phyloP scores from a whole-genome alignment of 2,113 vertebrate genomes.

The Caranx ignobilis region DNA sequence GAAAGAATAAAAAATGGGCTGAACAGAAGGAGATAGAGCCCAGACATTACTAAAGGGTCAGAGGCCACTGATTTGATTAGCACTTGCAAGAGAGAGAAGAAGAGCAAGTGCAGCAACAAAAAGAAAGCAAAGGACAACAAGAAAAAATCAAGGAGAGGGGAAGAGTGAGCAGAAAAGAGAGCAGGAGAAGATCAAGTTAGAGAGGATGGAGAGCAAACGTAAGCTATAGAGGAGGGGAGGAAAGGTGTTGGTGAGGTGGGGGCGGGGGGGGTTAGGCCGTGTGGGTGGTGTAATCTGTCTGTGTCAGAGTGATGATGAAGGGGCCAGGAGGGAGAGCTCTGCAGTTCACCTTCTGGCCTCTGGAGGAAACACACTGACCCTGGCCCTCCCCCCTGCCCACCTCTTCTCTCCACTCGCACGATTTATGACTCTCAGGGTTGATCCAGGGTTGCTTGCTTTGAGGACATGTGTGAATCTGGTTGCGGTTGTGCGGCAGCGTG shows the following conservation, averaged over 20 bases:
- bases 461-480: conserved; percentile 55
- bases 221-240: conserved; percentile 36
- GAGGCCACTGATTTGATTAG: conserved; percentile 75
- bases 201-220: conserved; percentile 37
- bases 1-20: conserved; percentile 32
- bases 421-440: conserved; percentile 73
- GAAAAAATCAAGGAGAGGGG: conserved; percentile 2
- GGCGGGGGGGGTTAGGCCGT: conserved; percentile 10
- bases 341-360: conserved; percentile 82
- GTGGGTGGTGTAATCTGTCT: conserved; percentile 79
- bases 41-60: conserved; percentile 54
- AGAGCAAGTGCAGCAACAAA: background rate
- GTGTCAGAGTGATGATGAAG: conserved; percentile 81
- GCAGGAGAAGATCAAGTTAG: conserved; percentile 65
- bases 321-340: conserved; percentile 76
- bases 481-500: background rate
- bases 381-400: conserved; percentile 65
- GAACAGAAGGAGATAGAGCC: conserved; percentile 43
- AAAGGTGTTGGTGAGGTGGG: conserved; percentile 32
- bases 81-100: conserved; percentile 6
- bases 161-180: conserved; percentile 18
- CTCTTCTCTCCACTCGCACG: conserved; percentile 66
- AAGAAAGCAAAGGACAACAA: conserved; percentile 50
- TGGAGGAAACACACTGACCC: conserved; percentile 81
- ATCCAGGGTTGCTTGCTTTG: conserved; percentile 64